phyloP scores from a whole-genome alignment of 2,113 vertebrate genomes.

The Neomonachus schauinslandi region DNA sequence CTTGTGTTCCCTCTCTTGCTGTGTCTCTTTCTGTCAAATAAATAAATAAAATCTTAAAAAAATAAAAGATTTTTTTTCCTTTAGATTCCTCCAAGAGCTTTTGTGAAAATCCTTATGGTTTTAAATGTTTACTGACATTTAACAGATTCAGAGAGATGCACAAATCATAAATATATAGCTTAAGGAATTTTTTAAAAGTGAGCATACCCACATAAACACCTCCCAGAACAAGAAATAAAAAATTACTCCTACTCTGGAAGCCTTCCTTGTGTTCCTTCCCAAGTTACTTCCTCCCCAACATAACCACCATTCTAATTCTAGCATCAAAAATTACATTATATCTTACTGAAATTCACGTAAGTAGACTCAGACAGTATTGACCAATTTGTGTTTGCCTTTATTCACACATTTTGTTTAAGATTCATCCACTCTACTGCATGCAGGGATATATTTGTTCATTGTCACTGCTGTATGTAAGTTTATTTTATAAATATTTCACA shows the following conservation, averaged over 20 bases:
- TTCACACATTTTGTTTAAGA: not conserved
- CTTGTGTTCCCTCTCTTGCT: no score
- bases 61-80: not conserved
- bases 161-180: not conserved
- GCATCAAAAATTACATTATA: not conserved
- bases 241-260: not conserved
- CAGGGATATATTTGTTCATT: not conserved
- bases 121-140: conserved; percentile 25
- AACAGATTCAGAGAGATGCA: not conserved
- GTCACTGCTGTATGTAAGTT: not conserved
- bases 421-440: not conserved
- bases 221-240: not conserved
- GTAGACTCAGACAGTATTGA: not conserved
- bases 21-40: no score
- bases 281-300: not conserved
- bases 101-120: not conserved
- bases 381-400: not conserved
- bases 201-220: not conserved
- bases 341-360: not conserved
- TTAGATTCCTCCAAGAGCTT: not conserved
- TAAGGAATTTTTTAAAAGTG: not conserved
- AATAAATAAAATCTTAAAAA: no score
- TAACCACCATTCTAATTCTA: not conserved
- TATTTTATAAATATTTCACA: not conserved
- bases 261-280: not conserved